Evolutionary conservation across 2,888 invertebrate genomes (phyloP).

Genomic region (Sycophila texana): DNA sequence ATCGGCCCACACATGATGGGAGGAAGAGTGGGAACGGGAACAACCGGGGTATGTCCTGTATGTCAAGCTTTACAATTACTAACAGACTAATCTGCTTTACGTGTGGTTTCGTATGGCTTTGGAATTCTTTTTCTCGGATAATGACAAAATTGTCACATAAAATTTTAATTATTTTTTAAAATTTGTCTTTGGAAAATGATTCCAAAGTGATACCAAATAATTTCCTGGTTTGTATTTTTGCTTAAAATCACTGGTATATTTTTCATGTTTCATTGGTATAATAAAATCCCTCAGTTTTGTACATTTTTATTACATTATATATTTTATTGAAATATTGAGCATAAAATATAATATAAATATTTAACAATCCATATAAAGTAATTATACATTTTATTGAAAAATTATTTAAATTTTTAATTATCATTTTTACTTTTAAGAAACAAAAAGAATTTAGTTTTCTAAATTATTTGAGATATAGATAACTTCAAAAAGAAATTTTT

Average conservation of each 20-base stretch:
- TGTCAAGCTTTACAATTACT: constrained; percentile 38
- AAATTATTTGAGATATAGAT: too few relatives aligned
- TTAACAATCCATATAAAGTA: background rate
- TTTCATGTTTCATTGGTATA: constrained; percentile 24
- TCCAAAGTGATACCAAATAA: too few relatives aligned
- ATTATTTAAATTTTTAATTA: background rate
- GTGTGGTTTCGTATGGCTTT: background rate
- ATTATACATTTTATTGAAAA: background rate
- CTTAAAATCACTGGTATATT: too few relatives aligned
- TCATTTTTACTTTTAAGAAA: background rate
- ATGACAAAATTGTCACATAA: background rate
- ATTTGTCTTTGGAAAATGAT: too few relatives aligned
- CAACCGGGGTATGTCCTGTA: constrained; percentile 83
- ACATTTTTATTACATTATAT: background rate
- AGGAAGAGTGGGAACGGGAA: constrained; percentile 87
- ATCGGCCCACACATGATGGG: constrained; percentile 91
- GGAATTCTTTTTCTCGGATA: too few relatives aligned
- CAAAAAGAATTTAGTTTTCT: background rate
- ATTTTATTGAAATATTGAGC: background rate
- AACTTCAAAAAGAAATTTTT: too few relatives aligned
- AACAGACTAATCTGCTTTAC: constrained; percentile 26
- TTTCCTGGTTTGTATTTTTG: background rate
- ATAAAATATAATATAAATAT: background rate
- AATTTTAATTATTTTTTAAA: too few relatives aligned
- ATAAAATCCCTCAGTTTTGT: background rate